Percentiles rank a stretch among this genome's conserved stretches.
Conservation (phyloP, 2,888 invertebrate genomes). For the Eupithecia subumbrata region DNA sequence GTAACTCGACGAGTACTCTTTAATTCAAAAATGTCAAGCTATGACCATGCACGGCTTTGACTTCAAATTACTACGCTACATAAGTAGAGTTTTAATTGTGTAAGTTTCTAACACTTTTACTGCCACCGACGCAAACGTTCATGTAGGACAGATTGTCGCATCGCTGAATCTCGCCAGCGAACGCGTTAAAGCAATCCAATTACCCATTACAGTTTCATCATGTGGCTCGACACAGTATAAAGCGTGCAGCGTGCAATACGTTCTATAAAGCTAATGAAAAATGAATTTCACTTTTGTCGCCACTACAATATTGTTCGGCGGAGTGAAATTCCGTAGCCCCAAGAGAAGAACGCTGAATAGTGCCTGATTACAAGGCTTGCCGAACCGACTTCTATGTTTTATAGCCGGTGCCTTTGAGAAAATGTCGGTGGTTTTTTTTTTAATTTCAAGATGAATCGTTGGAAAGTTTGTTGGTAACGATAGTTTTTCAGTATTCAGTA, state of each 20-base stretch:
- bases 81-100: too few relatives aligned
- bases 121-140: background rate
- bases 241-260: background rate
- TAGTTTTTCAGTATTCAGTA: too few relatives aligned
- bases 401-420: slow-evolving; percentile 26
- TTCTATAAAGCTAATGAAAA: slow-evolving; percentile 28
- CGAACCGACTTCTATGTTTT: slow-evolving; percentile 42
- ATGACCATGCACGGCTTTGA: background rate
- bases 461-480: slow-evolving; percentile 1
- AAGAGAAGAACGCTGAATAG: slow-evolving; percentile 51
- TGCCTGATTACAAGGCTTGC: slow-evolving; percentile 52
- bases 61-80: background rate
- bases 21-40: background rate
- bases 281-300: slow-evolving; percentile 41
- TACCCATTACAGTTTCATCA: slow-evolving; percentile 1
- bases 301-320: slow-evolving; percentile 45
- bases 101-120: background rate
- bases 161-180: background rate
- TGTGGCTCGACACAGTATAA: background rate
- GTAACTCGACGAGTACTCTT: background rate
- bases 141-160: background rate
- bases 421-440: slow-evolving; percentile 2
- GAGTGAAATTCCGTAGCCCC: slow-evolving; percentile 45
- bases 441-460: slow-evolving; percentile 4
- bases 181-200: background rate